Base-by-base conservation (phyloP, 53 echinoderm and acorn worm species). In the Actinopyga echinites region DNA sequence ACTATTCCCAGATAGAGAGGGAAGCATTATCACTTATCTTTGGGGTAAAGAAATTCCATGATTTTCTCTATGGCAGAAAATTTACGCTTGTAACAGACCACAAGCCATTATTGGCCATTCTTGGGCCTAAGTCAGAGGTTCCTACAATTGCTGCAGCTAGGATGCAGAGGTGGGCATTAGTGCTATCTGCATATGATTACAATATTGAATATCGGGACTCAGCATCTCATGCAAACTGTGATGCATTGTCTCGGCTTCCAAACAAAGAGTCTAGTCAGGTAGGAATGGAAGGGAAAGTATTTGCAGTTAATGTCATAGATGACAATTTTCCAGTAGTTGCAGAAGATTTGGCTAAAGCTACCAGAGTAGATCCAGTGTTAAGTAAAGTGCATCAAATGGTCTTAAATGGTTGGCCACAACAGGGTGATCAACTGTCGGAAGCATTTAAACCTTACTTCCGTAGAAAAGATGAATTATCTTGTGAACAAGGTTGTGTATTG, bases 31-130 rank as follows among this genome's bases (percentile, higher is more conserved):
- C 58, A 31, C 67, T 80, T 0, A 61, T 87, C 2, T 91, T 84
- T 64, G 91, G 87, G 33, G 58, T 87, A 17, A 87, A 87, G 64
- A 84, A 87, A 45, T 91, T 87, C 67, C 73, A 87, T 54, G 53
- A 84, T 49, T 91, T 62, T 74, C 82, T 89, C 13, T 40, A 57
- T 56, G 82, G 82, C 25, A 73, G 86, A 73, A 44, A 55, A 21
- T 86, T 86, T 67, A 90, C 83, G 0, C 22, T 86, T 1, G 66
- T 80, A 25, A 86, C 90, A 0, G 86, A 90, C 49, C 67, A 86
- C 31, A 89, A 85, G 45, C 86, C 85, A 37, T 65, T 82, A 30
- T 42, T 80, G 24, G 30, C 44, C 28, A 89, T 89, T 64, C 61
- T 80, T 6, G 57, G 80, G 8, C 61, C 61, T 34, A 80, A 30